A percentile compares a stretch with the other conserved stretches of the same genome.
These are phyloP conservation scores for Caenorhabditis zanzibari DNA, from an alignment of 2,888 invertebrate genomes.

Conservation along the genomic window DNA sequence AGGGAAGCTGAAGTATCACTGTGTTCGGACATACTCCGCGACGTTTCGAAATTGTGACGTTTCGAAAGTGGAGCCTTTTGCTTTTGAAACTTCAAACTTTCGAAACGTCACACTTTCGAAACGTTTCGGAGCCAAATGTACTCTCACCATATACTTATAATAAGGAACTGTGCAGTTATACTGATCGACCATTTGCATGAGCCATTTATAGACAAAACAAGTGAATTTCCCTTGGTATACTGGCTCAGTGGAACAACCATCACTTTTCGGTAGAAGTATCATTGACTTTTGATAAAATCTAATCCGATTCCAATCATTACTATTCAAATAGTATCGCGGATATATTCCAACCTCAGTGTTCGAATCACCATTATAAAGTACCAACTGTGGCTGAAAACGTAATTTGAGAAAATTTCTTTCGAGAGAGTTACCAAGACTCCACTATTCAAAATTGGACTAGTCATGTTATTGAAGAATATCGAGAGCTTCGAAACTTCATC, in stretches of 20 bases:
- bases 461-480: slow-evolving; percentile 68
- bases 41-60: too few species aligned
- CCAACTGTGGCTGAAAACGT: slow-evolving; percentile 64
- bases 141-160: slow-evolving; percentile 57
- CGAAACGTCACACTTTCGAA: too few species aligned
- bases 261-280: slow-evolving; percentile 48
- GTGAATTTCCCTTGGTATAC: slow-evolving; percentile 68
- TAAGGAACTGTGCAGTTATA: slow-evolving; percentile 72
- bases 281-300: slow-evolving; percentile 63
- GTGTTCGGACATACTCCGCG: background rate
- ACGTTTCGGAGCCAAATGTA: too few species aligned
- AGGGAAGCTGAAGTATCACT: slow-evolving; percentile 27
- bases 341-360: slow-evolving; percentile 63
- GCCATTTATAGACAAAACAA: slow-evolving; percentile 71
- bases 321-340: slow-evolving; percentile 71
- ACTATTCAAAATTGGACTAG: slow-evolving; percentile 63
- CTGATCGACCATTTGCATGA: slow-evolving; percentile 63
- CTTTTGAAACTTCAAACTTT: too few species aligned
- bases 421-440: slow-evolving; percentile 36
- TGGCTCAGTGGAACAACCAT: slow-evolving; percentile 54
- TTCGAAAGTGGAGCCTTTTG: too few species aligned
- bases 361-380: slow-evolving; percentile 69
- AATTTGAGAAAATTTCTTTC: background rate
- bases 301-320: slow-evolving; percentile 70
- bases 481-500: slow-evolving; percentile 71